Percentiles rank a stretch among this genome's conserved stretches.
These are phyloP conservation scores for Bovichtus variegatus DNA, from an alignment of 2,797 vertebrate genomes.

Conservation along the genomic window DNA sequence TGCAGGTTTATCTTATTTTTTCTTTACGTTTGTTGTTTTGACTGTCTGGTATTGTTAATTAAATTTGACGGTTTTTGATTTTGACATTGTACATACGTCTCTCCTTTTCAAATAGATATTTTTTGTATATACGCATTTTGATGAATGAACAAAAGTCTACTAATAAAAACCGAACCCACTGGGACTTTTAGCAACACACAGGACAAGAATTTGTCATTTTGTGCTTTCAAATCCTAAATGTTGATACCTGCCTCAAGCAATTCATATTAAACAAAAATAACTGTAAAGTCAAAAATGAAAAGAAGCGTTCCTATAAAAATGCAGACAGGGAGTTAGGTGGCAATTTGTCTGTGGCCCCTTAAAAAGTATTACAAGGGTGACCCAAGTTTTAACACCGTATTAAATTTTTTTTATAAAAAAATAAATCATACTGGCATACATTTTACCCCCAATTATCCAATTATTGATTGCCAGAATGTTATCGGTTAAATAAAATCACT, in stretches of 20 bases:
- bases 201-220: neutral
- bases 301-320: neutral
- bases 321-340: no score
- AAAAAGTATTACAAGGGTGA: conserved; percentile 33
- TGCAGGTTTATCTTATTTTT: neutral
- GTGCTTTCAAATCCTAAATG: neutral
- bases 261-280: neutral
- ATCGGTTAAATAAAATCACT: neutral
- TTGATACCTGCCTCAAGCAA: neutral
- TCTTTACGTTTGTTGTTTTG: neutral
- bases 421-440: neutral
- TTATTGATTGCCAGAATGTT: neutral
- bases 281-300: neutral
- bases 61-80: neutral
- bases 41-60: neutral
- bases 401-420: neutral
- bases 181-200: neutral
- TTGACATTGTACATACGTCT: neutral
- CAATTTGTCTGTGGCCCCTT: neutral
- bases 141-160: neutral
- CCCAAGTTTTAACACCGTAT: conserved; percentile 7
- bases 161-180: neutral
- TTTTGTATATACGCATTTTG: neutral
- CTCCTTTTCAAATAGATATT: neutral
- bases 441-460: neutral